Conservation (phyloP, 2,113 vertebrate species). For the Rhinoderma darwinii region DNA sequence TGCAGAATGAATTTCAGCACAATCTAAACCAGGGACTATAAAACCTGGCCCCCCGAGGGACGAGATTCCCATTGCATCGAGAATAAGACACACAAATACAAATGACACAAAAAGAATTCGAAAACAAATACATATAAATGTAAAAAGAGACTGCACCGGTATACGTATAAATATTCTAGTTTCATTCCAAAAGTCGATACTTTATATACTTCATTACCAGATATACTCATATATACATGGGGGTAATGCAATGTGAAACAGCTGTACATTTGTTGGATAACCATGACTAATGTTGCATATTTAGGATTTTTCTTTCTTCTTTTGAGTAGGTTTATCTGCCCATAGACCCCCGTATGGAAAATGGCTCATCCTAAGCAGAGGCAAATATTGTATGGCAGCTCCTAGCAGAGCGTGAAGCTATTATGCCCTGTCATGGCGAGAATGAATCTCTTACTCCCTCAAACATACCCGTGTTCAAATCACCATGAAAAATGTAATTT, state of each 20-base stretch:
- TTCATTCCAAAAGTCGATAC: background rate
- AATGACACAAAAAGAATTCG: background rate
- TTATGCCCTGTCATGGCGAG: slow-evolving; percentile 32
- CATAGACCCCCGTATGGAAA: background rate
- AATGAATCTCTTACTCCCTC: slow-evolving; percentile 19
- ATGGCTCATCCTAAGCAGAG: background rate
- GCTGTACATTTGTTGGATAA: background rate
- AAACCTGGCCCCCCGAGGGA: background rate
- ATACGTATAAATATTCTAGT: background rate
- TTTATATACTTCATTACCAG: background rate
- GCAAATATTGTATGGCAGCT: slow-evolving; percentile 10
- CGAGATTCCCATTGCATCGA: background rate
- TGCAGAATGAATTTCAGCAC: background rate
- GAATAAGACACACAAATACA: background rate
- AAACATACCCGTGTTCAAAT: slow-evolving; percentile 28
- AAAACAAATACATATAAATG: background rate
- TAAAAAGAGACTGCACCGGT: background rate
- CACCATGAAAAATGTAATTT: slow-evolving; percentile 41
- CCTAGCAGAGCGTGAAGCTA: slow-evolving; percentile 27
- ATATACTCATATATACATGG: background rate
- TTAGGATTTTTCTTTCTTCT: background rate
- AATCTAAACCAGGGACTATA: background rate
- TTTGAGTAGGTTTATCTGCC: background rate
- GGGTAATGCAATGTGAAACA: background rate
- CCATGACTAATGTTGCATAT: background rate